Conservation (phyloP, 2,113 vertebrate species). For the Dipodomys stephensi region DNA sequence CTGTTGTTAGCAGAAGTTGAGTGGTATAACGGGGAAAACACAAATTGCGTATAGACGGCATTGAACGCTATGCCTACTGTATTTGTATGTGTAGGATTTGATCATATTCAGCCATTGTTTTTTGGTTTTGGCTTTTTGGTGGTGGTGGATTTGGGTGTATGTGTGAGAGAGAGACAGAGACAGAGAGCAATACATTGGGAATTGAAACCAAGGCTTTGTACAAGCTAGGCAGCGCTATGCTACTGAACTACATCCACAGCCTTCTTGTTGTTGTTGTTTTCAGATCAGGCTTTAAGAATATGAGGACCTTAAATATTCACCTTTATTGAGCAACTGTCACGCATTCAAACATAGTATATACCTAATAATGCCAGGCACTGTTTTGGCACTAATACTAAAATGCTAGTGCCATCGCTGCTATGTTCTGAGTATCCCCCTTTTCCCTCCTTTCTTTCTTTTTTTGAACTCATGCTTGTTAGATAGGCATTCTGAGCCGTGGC, state of each 20-base stretch:
- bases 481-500: too few species aligned
- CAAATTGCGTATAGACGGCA: too few species aligned
- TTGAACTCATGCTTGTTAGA: too few species aligned
- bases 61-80: background rate
- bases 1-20: too few species aligned
- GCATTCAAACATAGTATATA: background rate
- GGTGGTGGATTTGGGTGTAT: background rate
- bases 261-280: background rate
- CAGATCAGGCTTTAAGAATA: conserved; percentile 35
- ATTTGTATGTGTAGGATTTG: background rate
- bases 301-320: background rate
- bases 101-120: background rate
- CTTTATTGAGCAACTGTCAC: conserved; percentile 33
- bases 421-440: background rate
- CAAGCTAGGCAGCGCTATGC: background rate
- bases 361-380: background rate
- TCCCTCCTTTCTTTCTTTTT: too few species aligned
- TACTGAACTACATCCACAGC: background rate
- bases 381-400: background rate
- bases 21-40: too few species aligned
- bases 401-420: background rate
- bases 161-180: background rate
- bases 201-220: background rate
- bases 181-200: too few species aligned
- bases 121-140: background rate